Conservation (phyloP, 2,113 vertebrate species). For the Gila orcuttii region DNA sequence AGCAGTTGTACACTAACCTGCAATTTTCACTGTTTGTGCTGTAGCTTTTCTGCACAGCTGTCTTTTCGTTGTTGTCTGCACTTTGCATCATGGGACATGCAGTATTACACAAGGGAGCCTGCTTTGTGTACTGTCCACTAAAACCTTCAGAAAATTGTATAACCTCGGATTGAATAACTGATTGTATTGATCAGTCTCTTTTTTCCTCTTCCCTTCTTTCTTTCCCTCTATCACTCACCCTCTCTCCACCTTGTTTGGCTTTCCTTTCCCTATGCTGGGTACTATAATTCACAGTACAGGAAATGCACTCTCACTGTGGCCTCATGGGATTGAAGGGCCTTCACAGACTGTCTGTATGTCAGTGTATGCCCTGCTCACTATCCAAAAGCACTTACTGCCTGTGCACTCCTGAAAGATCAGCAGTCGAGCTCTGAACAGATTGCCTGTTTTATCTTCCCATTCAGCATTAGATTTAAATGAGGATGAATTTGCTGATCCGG, state of each 20-base stretch:
- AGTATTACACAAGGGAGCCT: constrained; percentile 14
- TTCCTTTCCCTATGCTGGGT: constrained; percentile 4
- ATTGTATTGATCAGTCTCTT: constrained; percentile 40
- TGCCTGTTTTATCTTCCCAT: constrained; percentile 1
- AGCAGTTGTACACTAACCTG: too few species aligned
- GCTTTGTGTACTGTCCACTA: not conserved
- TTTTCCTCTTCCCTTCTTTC: constrained; percentile 10
- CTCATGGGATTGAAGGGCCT: constrained; percentile 61
- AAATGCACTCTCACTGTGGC: constrained; percentile 55
- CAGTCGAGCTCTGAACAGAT: not conserved
- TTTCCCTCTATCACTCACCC: constrained; percentile 17
- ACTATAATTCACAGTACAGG: constrained; percentile 41
- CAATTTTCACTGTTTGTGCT: not conserved
- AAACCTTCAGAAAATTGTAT: not conserved
- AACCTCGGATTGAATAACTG: constrained; percentile 30
- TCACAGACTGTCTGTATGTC: constrained; percentile 56
- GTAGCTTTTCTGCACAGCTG: not conserved
- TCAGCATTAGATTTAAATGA: not conserved
- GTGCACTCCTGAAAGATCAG: not conserved
- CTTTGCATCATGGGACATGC: not conserved
- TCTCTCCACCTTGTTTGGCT: not conserved
- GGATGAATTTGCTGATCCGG: not conserved
- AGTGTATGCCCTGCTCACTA: not conserved
- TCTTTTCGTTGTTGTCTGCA: not conserved
- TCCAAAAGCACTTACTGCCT: constrained; percentile 28